Evolutionary conservation across 2,113 vertebrate genomes (phyloP).

Genomic region (Istiophorus platypterus): DNA sequence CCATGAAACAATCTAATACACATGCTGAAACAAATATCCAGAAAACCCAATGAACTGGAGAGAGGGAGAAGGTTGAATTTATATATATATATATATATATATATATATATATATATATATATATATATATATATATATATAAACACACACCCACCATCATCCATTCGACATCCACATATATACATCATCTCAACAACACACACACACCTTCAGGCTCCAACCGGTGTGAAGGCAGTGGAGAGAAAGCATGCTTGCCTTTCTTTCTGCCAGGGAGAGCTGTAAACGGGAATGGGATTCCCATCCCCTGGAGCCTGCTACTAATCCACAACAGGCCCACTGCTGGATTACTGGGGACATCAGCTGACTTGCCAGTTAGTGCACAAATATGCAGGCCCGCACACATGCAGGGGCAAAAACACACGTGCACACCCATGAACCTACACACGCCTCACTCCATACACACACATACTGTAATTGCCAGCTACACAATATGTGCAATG

Average conservation of each 20-base stretch:
- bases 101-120: no score
- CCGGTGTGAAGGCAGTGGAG: conserved; percentile 77
- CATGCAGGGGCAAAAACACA: conserved; percentile 22
- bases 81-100: neutral
- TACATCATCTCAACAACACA: conserved; percentile 19
- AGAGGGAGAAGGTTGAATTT: neutral
- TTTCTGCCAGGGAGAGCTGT: conserved; percentile 85
- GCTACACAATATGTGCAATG: conserved; percentile 29
- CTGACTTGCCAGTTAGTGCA: conserved; percentile 82
- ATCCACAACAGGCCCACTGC: conserved; percentile 85
- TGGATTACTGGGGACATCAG: conserved; percentile 84
- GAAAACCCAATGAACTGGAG: neutral
- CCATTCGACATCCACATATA: conserved; percentile 38
- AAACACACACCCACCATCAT: conserved; percentile 27
- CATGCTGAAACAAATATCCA: conserved; percentile 3
- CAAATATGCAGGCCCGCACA: conserved; percentile 43
- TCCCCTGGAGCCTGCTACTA: conserved; percentile 84
- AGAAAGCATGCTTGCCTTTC: conserved; percentile 78
- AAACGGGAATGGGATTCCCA: conserved; percentile 85
- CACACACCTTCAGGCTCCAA: conserved; percentile 77
- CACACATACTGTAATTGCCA: conserved; percentile 13
- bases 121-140: no score
- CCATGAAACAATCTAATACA: neutral
- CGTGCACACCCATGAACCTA: conserved; percentile 38
- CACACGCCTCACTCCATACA: conserved; percentile 33